Conservation (phyloP, 2,113 vertebrate genomes). For the Cairina moschata region DNA sequence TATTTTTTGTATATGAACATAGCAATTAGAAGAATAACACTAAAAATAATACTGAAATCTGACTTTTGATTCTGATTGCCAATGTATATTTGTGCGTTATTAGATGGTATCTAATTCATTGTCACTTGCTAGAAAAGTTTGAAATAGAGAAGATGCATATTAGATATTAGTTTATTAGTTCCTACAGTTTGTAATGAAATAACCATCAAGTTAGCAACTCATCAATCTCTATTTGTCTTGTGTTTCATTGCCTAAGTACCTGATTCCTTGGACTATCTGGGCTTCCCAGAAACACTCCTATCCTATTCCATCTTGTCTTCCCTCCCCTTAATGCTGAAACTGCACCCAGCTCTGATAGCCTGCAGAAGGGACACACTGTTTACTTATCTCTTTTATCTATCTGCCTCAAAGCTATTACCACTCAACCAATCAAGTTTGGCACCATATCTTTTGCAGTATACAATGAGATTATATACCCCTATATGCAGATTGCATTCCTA, state of each 20-base stretch:
- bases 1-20: background rate
- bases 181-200: background rate
- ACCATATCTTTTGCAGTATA: background rate
- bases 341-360: background rate
- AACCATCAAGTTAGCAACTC: background rate
- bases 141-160: background rate
- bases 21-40: background rate
- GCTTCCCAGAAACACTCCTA: background rate
- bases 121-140: background rate
- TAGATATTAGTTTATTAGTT: background rate
- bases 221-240: background rate
- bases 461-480: background rate
- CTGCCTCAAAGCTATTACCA: background rate
- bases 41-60: background rate
- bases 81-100: background rate
- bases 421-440: background rate
- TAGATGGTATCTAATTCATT: background rate
- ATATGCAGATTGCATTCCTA: background rate
- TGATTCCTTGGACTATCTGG: background rate
- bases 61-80: background rate
- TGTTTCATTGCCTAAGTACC: background rate
- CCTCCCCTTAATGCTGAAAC: background rate
- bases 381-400: background rate
- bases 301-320: background rate
- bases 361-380: background rate